Conservation (phyloP, 2,797 vertebrate species). For the Anas capensis region DNA sequence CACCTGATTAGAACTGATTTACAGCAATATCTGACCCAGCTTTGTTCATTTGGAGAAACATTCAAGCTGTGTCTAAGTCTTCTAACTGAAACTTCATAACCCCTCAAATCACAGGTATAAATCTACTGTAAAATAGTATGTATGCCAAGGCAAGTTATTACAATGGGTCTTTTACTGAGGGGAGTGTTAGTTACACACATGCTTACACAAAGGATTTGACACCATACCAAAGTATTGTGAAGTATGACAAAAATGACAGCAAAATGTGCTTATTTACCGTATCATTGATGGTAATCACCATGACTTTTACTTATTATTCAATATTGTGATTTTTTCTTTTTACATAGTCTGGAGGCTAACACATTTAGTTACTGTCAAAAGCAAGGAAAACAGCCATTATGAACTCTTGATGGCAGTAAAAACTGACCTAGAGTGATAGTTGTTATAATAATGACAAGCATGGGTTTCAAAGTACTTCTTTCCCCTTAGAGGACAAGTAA, state of each 20-base stretch:
- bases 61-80: background rate
- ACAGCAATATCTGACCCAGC: background rate
- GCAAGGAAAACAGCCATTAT: background rate
- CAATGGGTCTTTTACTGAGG: background rate
- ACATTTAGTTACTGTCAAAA: background rate
- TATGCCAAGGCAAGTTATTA: background rate
- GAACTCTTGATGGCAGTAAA: background rate
- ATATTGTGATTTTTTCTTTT: background rate
- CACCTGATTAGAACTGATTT: background rate
- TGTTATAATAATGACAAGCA: background rate
- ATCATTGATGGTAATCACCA: background rate
- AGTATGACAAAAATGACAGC: background rate
- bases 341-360: background rate
- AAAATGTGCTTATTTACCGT: background rate
- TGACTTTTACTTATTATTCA: background rate
- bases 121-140: background rate
- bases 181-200: background rate
- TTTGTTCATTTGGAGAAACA: background rate
- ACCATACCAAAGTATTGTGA: background rate
- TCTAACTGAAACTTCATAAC: background rate
- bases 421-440: background rate
- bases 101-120: background rate
- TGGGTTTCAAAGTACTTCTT: background rate
- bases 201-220: fast-evolving
- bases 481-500: background rate